These are phyloP conservation scores for Paracanthobrama guichenoti DNA, from an alignment of 2,113 vertebrate genomes.

Conservation along the genomic window DNA sequence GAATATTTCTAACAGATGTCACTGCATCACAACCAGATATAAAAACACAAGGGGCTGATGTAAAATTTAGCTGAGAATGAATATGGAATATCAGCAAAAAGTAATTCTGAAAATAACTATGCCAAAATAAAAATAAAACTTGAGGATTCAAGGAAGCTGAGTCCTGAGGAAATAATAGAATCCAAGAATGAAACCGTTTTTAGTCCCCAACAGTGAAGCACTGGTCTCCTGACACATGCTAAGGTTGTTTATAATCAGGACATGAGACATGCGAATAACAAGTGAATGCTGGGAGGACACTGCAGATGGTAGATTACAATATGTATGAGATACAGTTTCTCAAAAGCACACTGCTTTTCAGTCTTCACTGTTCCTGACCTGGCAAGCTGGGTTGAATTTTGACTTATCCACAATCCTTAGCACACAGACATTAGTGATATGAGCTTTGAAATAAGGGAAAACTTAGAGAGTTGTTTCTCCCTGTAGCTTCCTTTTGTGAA, in stretches of 20 bases:
- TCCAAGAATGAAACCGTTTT: neutral
- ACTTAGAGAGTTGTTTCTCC: neutral
- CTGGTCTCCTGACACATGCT: neutral
- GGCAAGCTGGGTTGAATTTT: slow-evolving; percentile 39
- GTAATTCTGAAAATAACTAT: neutral
- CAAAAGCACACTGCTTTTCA: slow-evolving; percentile 27
- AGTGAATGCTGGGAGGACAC: neutral
- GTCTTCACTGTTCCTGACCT: slow-evolving; percentile 11
- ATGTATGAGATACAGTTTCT: slow-evolving; percentile 40
- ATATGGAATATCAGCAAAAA: slow-evolving; percentile 7
- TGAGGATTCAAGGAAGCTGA: neutral
- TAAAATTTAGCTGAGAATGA: neutral
- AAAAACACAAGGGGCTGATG: neutral
- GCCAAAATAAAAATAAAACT: neutral
- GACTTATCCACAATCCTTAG: slow-evolving; percentile 27
- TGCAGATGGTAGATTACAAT: slow-evolving; percentile 23
- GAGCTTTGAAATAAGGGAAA: neutral
- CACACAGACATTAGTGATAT: slow-evolving; percentile 33
- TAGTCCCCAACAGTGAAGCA: neutral
- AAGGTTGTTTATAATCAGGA: neutral
- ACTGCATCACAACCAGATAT: neutral
- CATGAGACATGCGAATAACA: neutral
- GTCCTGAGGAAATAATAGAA: neutral
- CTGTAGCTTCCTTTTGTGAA: neutral
- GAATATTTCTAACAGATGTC: neutral